Percentiles rank a stretch among this genome's conserved stretches.
These are phyloP conservation scores for Pristionchus entomophagus DNA, from an alignment of 2,888 invertebrate genomes.

Conservation along the genomic window DNA sequence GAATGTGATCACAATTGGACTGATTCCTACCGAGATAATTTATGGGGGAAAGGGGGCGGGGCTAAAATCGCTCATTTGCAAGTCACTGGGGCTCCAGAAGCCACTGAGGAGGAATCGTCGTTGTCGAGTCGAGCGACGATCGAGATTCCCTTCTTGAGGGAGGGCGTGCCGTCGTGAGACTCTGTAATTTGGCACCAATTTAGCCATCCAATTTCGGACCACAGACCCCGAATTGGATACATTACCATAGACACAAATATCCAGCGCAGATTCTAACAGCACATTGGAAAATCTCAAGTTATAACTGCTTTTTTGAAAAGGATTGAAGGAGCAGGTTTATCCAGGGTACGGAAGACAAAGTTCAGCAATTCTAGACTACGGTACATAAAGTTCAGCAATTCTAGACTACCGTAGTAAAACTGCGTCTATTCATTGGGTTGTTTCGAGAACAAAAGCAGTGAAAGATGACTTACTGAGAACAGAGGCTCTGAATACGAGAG, in stretches of 20 bases:
- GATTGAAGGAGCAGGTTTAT: no score
- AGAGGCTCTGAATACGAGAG: neutral
- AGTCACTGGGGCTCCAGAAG: slow-evolving; percentile 23
- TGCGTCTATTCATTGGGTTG: no score
- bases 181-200: neutral
- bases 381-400: no score
- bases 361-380: no score
- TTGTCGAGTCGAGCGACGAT: slow-evolving; percentile 43
- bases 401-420: no score
- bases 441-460: no score
- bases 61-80: neutral
- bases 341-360: no score
- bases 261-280: no score
- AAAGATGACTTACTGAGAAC: slow-evolving; percentile 33
- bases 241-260: no score
- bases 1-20: slow-evolving; percentile 15
- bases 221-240: neutral
- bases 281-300: no score
- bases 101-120: slow-evolving; percentile 31
- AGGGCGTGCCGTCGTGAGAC: slow-evolving; percentile 44
- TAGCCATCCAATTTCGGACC: neutral
- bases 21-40: slow-evolving; percentile 13
- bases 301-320: no score
- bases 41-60: neutral
- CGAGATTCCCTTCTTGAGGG: slow-evolving; percentile 41